Percentiles rank a stretch among this genome's conserved stretches.
Conservation (phyloP, 30 jellyfish, hydroid and myxozoan species). For the Mastigias papua region DNA sequence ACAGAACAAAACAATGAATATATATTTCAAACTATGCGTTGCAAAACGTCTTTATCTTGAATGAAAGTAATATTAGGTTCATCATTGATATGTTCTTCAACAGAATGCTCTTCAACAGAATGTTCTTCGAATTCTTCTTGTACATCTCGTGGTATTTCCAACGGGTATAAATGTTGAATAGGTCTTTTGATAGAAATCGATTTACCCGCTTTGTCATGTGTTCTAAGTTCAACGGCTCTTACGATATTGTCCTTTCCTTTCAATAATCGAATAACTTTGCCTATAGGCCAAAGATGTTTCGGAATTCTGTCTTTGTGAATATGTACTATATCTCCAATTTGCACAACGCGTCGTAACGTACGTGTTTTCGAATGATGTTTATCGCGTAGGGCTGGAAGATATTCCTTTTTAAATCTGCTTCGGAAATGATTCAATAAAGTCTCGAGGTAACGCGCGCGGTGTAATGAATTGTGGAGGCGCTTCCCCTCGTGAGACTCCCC, state of each 20-base stretch:
- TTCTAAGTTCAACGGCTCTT: neutral
- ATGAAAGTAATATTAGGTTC: too few relatives aligned
- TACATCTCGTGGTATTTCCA: too few relatives aligned
- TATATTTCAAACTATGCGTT: too few relatives aligned
- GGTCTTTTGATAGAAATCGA: too few relatives aligned
- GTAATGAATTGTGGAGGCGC: too few relatives aligned
- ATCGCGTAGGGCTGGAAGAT: neutral
- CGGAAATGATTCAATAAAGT: neutral
- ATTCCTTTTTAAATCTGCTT: neutral
- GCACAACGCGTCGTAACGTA: neutral
- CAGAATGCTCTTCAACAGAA: too few relatives aligned
- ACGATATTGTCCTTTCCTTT: neutral
- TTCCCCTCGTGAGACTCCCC: too few relatives aligned
- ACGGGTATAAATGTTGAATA: too few relatives aligned
- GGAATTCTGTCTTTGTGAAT: conserved; percentile 1
- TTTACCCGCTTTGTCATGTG: too few relatives aligned
- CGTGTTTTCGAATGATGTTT: neutral
- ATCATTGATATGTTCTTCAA: too few relatives aligned
- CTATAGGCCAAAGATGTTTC: neutral
- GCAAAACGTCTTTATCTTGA: too few relatives aligned
- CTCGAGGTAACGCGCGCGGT: neutral
- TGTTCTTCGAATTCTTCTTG: neutral
- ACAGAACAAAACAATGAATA: too few relatives aligned
- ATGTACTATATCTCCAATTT: neutral
- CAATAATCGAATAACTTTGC: neutral